Percentiles rank a stretch among this genome's conserved stretches.
Conservation (phyloP, 2,797 vertebrate species). For the Macroramphosus scolopax region DNA sequence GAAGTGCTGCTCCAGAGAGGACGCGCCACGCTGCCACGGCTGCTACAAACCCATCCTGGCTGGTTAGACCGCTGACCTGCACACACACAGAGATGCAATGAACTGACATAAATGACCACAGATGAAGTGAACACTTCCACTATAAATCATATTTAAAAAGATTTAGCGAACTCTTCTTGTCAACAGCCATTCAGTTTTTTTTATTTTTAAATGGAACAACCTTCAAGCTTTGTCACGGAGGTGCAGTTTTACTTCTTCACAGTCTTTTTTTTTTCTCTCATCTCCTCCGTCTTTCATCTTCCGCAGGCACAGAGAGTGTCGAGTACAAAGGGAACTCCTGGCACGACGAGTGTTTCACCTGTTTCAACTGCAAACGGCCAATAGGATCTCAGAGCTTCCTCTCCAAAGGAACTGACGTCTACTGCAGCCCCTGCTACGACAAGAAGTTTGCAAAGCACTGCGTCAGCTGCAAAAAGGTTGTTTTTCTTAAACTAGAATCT, state of each 20-base stretch:
- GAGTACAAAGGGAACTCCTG: constrained; percentile 94
- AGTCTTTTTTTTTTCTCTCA: neutral
- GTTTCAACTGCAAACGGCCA: constrained; percentile 88
- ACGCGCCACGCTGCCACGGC: constrained; percentile 87
- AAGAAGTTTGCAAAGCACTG: constrained; percentile 94
- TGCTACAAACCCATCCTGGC: constrained; percentile 91
- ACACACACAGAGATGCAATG: neutral
- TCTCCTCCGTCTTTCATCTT: neutral
- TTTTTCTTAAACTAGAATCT: neutral
- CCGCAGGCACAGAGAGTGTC: constrained; percentile 87
- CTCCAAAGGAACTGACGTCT: constrained; percentile 88
- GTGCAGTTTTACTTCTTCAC: neutral
- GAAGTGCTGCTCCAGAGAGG: constrained; percentile 86
- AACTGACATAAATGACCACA: too few relatives aligned
- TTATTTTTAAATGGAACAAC: too few relatives aligned
- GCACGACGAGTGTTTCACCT: constrained; percentile 96
- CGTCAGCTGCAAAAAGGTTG: constrained; percentile 90
- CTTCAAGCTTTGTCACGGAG: too few relatives aligned
- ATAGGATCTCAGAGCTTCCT: constrained; percentile 93
- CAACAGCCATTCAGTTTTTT: too few relatives aligned
- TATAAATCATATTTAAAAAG: too few relatives aligned
- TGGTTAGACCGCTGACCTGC: constrained; percentile 73
- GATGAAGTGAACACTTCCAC: too few relatives aligned
- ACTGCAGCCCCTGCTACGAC: constrained; percentile 91
- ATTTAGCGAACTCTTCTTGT: too few relatives aligned